Evolutionary conservation across 2,888 invertebrate species (phyloP), one percentile per base, ranked within the genome.

Genomic region (Agriopis leucophaearia): DNA sequence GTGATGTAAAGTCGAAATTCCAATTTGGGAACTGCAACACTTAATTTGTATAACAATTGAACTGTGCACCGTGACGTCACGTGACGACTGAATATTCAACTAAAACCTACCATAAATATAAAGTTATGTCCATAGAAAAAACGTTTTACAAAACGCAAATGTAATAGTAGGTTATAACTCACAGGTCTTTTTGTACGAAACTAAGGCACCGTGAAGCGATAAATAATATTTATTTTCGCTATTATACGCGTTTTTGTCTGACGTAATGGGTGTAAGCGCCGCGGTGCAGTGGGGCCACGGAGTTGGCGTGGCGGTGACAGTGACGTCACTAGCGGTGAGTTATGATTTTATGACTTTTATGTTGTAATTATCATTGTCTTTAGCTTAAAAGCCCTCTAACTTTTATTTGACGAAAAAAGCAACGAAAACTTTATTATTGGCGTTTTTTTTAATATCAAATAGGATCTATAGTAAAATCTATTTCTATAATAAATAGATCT

Each of bases 191-290:
- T 92, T 94, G 92, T 92, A 90, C 85, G 85, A 83, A 88, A 88
- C 90, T 93, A 93, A 94, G 92, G 90, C 94, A 91, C 88, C 93
- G 92, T 94, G 93, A 94, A 92, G 90, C 92, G 86, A 93, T 93
- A 94, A 92, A 94, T 94, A 92, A 90, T 93, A 91, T 94, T 94
- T 93, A 94, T 94, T 92, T 93, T 91, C 90, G 91, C 92, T 92
- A 93, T 94, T 94, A 92, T 92, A 92, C 92, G 88, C 87, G 90
- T 90, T 92, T 92, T 92, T 93, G 93, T 93, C 90, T 89, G 90
- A 88, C 84, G 91, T 91, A 90, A 92, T 91, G 91, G 91, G 86
- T 88, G 90, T 88, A 86, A 87, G 88, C 83, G 84, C 79, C 79
- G 62, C 56, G 52, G 83, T 84, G 88, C 84, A 86, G 81, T 59